Evolutionary conservation across 2,797 vertebrate genomes (phyloP).

Genomic region (Muscicapa comitata): DNA sequence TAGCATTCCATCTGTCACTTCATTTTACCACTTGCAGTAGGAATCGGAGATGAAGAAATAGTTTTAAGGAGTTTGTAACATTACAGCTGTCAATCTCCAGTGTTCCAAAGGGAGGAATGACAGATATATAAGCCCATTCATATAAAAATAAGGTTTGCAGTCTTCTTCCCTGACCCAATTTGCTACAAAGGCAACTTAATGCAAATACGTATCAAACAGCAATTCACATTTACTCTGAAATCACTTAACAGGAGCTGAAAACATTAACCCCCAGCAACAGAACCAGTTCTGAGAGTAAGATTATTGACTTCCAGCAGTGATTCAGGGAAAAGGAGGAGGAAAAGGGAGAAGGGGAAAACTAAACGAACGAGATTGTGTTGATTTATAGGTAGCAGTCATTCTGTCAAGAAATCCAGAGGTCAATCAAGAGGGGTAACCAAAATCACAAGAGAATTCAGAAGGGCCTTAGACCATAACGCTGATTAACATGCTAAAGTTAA

Average conservation of each 20-base stretch:
- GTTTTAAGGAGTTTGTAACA: conserved; percentile 57
- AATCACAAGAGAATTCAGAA: conserved; percentile 66
- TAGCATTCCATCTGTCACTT: conserved; percentile 40
- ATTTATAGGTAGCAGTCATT: conserved; percentile 48
- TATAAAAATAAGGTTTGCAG: conserved; percentile 36
- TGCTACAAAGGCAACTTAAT: conserved; percentile 48
- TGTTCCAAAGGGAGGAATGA: conserved; percentile 44
- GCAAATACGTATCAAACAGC: conserved; percentile 33
- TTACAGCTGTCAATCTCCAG: conserved; percentile 59
- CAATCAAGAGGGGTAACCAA: conserved; percentile 58
- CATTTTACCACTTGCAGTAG: conserved; percentile 42
- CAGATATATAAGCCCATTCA: conserved; percentile 57
- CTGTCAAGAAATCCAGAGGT: conserved; percentile 53
- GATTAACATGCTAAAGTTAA: conserved; percentile 36
- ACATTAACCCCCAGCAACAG: conserved; percentile 73
- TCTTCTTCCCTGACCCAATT: conserved; percentile 55
- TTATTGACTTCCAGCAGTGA: conserved; percentile 62
- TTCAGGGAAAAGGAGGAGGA: conserved; percentile 15
- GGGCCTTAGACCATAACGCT: background rate
- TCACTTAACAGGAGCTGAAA: conserved; percentile 50
- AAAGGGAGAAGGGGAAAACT: conserved; percentile 4
- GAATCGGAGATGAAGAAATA: conserved; percentile 46
- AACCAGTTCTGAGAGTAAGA: conserved; percentile 66
- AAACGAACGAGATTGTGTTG: background rate
- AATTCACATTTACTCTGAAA: conserved; percentile 52